Conservation (phyloP, 2,797 vertebrate genomes). For the Sebastes iracundus region DNA sequence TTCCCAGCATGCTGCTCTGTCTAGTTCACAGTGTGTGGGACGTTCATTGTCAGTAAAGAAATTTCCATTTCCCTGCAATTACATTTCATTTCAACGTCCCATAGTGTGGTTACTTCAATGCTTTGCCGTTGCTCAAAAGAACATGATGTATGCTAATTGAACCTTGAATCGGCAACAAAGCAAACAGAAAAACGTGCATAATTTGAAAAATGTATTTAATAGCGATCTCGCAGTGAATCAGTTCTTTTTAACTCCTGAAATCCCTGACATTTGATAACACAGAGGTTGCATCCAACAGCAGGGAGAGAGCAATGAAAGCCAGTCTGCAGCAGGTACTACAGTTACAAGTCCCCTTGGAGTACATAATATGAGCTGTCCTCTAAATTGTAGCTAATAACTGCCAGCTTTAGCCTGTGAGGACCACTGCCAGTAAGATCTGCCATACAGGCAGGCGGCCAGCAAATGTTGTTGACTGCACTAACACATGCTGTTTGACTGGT, state of each 20-base stretch:
- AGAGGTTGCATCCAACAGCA: background rate
- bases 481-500: slow-evolving; percentile 78
- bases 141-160: slow-evolving; percentile 8
- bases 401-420: slow-evolving; percentile 65
- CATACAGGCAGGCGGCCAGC: slow-evolving; percentile 67
- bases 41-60: slow-evolving; percentile 1
- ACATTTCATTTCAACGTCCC: background rate
- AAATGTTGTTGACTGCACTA: slow-evolving; percentile 74
- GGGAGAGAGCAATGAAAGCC: slow-evolving; percentile 26
- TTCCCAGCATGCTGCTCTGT: background rate
- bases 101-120: background rate
- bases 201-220: background rate
- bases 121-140: background rate
- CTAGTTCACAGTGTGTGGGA: background rate
- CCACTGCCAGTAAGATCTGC: slow-evolving; percentile 60
- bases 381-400: slow-evolving; percentile 73
- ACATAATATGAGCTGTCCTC: slow-evolving; percentile 69
- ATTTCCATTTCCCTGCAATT: background rate
- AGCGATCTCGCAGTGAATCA: background rate
- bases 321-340: slow-evolving; percentile 41
- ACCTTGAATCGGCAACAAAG: background rate
- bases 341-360: slow-evolving; percentile 62
- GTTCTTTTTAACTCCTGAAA: slow-evolving; percentile 19
- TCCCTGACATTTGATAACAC: slow-evolving; percentile 12
- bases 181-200: background rate